A percentile compares a stretch with the other conserved stretches of the same genome.
Conservation (phyloP, 1,140 invertebrate species). For the Drosophila insularis region DNA sequence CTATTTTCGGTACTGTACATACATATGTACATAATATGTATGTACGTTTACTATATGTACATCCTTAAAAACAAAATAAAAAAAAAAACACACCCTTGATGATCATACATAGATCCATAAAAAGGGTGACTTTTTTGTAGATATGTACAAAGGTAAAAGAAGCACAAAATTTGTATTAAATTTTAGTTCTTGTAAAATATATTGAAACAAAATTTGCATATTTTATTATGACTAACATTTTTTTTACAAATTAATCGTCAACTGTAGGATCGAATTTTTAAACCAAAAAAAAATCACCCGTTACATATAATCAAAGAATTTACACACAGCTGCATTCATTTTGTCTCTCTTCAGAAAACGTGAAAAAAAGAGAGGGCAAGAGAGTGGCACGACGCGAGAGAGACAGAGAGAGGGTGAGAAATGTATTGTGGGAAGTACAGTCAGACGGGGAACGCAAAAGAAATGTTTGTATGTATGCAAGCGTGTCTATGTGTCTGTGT, state of each 20-base stretch:
- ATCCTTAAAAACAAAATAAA: neutral
- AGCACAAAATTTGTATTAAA: neutral
- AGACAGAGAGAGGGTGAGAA: slow-evolving; percentile 43
- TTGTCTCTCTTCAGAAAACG: slow-evolving; percentile 54
- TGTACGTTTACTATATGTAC: slow-evolving; percentile 1
- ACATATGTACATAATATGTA: neutral
- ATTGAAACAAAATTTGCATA: no score
- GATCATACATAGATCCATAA: slow-evolving; percentile 11
- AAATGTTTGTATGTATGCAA: slow-evolving; percentile 74
- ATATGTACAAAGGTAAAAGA: neutral
- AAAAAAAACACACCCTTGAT: neutral
- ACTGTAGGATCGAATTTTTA: no score
- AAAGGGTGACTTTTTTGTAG: neutral
- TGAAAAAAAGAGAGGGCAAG: slow-evolving; percentile 47
- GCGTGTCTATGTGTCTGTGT: slow-evolving; percentile 43
- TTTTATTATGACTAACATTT: no score
- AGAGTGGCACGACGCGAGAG: slow-evolving; percentile 19
- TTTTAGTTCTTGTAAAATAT: no score
- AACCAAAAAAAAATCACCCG: slow-evolving; percentile 33
- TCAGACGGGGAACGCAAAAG: slow-evolving; percentile 76
- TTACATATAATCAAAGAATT: slow-evolving; percentile 43
- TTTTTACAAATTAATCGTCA: no score
- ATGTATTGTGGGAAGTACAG: slow-evolving; percentile 65
- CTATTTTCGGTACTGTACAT: no score
- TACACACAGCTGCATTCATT: slow-evolving; percentile 65